Conservation (phyloP, 2,888 invertebrate genomes). For the Cosmorhoe ocellata region DNA sequence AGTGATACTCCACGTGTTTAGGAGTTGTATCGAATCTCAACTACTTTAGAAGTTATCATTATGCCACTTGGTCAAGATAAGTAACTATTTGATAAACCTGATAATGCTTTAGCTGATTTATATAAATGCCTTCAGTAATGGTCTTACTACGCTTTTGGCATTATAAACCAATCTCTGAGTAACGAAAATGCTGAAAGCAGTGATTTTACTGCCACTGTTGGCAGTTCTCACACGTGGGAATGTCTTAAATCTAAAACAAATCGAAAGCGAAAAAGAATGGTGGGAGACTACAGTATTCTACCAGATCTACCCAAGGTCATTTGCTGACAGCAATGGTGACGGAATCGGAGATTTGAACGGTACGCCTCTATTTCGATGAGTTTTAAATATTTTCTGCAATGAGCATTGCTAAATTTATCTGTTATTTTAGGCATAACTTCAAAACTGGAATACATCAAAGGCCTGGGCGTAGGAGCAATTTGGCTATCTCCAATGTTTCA, state of each 20-base stretch:
- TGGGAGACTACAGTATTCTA: constrained; percentile 89
- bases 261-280: constrained; percentile 82
- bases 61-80: constrained; percentile 29
- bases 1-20: no score
- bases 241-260: constrained; percentile 20
- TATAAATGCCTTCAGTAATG: constrained; percentile 36
- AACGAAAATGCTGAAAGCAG: constrained; percentile 45
- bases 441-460: constrained; percentile 84
- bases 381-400: neutral
- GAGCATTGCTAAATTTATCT: constrained; percentile 11
- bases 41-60: constrained; percentile 33
- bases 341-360: constrained; percentile 85
- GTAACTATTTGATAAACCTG: constrained; percentile 26
- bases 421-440: constrained; percentile 79
- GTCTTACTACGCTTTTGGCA: neutral
- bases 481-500: constrained; percentile 89
- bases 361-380: constrained; percentile 35
- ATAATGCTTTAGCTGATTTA: constrained; percentile 22
- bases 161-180: neutral
- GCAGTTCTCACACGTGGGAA: constrained; percentile 40
- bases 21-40: neutral
- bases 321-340: constrained; percentile 89
- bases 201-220: constrained; percentile 49
- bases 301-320: constrained; percentile 90
- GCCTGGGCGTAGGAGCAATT: constrained; percentile 85